phyloP scores from a whole-genome alignment of 2,797 vertebrate genomes.

The Novumbra hubbsi region DNA sequence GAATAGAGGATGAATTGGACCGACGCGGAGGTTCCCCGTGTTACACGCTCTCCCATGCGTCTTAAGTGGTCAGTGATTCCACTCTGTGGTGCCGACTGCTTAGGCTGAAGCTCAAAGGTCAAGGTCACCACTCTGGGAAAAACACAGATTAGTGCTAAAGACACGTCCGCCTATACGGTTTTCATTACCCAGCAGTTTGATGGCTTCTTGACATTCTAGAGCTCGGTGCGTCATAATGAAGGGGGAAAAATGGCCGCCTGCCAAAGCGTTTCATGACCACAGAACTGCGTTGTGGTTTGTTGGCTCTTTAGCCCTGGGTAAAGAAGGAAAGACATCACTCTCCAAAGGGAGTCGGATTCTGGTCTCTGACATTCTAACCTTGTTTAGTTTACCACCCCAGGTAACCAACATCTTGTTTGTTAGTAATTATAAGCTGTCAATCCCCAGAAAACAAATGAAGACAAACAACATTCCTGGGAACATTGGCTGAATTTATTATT shows the following conservation, averaged over 20 bases:
- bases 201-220: not conserved
- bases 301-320: not conserved
- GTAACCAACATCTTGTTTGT: constrained; percentile 49
- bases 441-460: constrained; percentile 24
- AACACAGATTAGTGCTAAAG: constrained; percentile 23
- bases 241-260: not conserved
- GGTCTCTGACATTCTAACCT: constrained; percentile 23
- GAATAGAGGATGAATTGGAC: constrained; percentile 1
- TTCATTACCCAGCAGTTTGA: constrained; percentile 19
- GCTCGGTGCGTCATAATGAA: constrained; percentile 7
- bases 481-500: constrained; percentile 43
- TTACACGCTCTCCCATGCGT: not conserved
- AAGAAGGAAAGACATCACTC: not conserved
- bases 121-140: constrained; percentile 23
- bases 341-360: constrained; percentile 10
- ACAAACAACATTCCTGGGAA: constrained; percentile 31
- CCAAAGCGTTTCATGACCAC: not conserved
- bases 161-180: constrained; percentile 19
- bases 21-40: not conserved
- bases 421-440: constrained; percentile 55
- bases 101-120: constrained; percentile 27
- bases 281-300: not conserved
- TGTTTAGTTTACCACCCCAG: constrained; percentile 40
- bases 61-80: not conserved
- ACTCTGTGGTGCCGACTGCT: not conserved